phyloP scores from a whole-genome alignment of 1,140 invertebrate genomes.

The Pomacea maculata region DNA sequence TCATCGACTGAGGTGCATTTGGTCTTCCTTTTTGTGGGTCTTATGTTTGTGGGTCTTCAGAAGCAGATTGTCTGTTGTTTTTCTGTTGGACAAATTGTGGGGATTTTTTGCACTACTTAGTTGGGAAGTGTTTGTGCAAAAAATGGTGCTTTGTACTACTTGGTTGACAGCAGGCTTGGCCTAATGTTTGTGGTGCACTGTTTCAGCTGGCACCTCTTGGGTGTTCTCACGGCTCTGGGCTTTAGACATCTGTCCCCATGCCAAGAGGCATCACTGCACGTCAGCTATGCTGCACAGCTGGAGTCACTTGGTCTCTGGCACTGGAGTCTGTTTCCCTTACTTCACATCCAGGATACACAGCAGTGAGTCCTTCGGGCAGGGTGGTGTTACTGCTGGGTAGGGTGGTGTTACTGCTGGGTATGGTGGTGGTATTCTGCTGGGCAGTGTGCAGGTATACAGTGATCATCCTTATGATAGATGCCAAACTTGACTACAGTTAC shows the following conservation, averaged over 20 bases:
- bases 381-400: background rate
- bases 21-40: background rate
- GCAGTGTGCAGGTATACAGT: too few relatives aligned
- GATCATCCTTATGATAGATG: too few relatives aligned
- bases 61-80: background rate
- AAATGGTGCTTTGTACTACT: background rate
- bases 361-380: constrained; percentile 59
- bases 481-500: too few relatives aligned
- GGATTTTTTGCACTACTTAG: background rate
- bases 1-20: constrained; percentile 78
- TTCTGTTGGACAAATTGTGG: background rate
- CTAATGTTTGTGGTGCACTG: background rate
- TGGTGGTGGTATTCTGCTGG: too few relatives aligned
- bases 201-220: constrained; percentile 73
- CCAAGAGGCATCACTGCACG: constrained; percentile 72
- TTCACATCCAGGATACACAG: constrained; percentile 78
- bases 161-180: background rate
- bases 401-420: too few relatives aligned
- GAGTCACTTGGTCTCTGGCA: constrained; percentile 86
- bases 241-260: constrained; percentile 76
- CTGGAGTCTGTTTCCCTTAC: constrained; percentile 86
- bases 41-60: too few relatives aligned
- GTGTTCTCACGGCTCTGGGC: constrained; percentile 76
- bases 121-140: background rate
- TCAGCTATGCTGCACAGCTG: constrained; percentile 83